phyloP scores from a whole-genome alignment of 1,140 invertebrate genomes.

The Cydia pomonella region DNA sequence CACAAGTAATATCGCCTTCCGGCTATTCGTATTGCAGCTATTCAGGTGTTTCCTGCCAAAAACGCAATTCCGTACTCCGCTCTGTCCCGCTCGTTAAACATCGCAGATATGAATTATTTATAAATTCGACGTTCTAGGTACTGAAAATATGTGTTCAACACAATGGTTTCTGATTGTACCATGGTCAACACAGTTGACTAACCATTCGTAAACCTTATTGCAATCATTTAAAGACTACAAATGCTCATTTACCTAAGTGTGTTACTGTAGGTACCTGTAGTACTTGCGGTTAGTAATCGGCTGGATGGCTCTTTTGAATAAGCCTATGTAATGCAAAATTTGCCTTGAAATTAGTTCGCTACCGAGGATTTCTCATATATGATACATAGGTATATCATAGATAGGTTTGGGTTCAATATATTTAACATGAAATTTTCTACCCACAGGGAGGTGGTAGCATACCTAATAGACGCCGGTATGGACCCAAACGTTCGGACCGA shows the following conservation, averaged over 20 bases:
- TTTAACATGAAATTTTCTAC: not conserved
- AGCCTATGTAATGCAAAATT: too few species aligned
- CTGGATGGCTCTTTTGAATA: too few species aligned
- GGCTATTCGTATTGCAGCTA: conserved; percentile 2
- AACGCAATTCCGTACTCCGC: not conserved
- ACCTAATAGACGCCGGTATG: conserved; percentile 91
- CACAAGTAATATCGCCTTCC: not conserved
- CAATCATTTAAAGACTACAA: not conserved
- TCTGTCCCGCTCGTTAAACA: conserved; percentile 6
- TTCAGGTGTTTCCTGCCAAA: not conserved
- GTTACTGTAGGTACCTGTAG: too few species aligned
- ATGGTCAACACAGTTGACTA: not conserved
- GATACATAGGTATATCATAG: too few species aligned
- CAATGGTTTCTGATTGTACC: conserved; percentile 4
- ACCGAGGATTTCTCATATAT: too few species aligned
- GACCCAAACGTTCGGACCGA: conserved; percentile 94
- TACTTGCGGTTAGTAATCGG: too few species aligned
- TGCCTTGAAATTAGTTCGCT: too few species aligned
- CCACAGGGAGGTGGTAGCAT: conserved; percentile 89
- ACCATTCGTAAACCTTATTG: not conserved
- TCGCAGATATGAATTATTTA: conserved; percentile 12
- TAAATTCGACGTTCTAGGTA: conserved; percentile 9
- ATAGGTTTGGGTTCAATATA: not conserved
- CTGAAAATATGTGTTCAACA: not conserved
- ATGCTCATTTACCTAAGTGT: not conserved